A percentile compares a stretch with the other conserved stretches of the same genome.
Evolutionary conservation across 2,797 vertebrate genomes (phyloP).

Genomic region (Chelmon rostratus): DNA sequence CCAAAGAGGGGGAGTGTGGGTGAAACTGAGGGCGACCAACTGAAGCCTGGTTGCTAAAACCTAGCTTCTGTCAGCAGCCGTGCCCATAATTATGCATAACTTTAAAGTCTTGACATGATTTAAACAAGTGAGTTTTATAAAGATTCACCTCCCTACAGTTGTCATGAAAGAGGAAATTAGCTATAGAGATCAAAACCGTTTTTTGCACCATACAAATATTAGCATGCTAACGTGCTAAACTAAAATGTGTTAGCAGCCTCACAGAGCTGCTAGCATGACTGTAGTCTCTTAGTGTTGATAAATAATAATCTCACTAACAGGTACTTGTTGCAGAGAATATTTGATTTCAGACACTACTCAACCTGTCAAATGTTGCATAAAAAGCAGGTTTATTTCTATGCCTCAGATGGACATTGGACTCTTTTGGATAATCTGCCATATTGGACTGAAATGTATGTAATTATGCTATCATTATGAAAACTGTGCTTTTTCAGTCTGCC

Average conservation of each 20-base stretch:
- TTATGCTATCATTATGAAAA: conserved; percentile 14
- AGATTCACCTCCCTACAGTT: no score
- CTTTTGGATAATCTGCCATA: background rate
- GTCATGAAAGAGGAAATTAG: no score
- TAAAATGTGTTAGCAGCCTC: background rate
- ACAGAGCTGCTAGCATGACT: background rate
- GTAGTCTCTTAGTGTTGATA: background rate
- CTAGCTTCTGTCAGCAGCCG: no score
- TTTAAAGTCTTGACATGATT: no score
- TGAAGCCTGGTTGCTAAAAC: no score
- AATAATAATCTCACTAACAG: background rate
- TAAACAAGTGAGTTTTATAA: no score
- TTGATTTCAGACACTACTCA: conserved; percentile 5
- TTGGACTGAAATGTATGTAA: conserved; percentile 16
- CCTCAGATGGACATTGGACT: background rate
- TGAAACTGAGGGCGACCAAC: no score
- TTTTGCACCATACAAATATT: background rate
- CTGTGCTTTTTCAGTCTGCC: background rate
- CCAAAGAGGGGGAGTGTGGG: no score
- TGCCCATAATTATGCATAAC: no score
- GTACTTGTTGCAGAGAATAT: conserved; percentile 12
- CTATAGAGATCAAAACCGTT: no score
- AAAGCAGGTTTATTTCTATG: background rate
- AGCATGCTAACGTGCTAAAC: background rate
- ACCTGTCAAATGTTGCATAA: conserved; percentile 4